A percentile compares a stretch with the other conserved stretches of the same genome.
Evolutionary conservation across 2,888 invertebrate genomes (phyloP).

Genomic region (Philereme vetulata): DNA sequence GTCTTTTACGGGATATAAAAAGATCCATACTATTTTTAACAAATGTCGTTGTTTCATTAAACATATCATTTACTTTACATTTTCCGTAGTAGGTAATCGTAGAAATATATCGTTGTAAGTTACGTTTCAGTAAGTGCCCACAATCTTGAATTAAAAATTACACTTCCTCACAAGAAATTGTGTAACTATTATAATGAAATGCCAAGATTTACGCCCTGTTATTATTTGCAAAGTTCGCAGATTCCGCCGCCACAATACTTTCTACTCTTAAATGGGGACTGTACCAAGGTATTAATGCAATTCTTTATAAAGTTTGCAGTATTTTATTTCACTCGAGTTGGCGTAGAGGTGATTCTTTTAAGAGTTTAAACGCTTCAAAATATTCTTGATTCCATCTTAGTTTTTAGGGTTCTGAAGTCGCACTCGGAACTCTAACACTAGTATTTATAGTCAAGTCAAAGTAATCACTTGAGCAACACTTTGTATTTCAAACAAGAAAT

Average conservation of each 20-base stretch:
- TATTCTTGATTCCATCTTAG: not conserved
- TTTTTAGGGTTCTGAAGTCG: no score
- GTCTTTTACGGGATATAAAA: no score
- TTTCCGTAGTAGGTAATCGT: no score
- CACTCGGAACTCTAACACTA: no score
- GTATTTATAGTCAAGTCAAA: no score
- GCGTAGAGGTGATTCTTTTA: not conserved
- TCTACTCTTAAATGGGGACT: slow-evolving; percentile 31
- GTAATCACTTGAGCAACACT: no score
- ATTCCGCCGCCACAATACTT: slow-evolving; percentile 31
- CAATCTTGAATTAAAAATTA: slow-evolving; percentile 5
- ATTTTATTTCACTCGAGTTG: slow-evolving; percentile 13
- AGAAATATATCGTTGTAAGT: no score
- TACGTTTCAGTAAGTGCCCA: not conserved
- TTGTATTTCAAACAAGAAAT: no score
- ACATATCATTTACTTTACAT: no score
- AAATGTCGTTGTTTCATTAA: no score
- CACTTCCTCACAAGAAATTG: slow-evolving; percentile 23
- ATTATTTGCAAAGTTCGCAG: slow-evolving; percentile 59
- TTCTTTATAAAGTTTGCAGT: slow-evolving; percentile 29
- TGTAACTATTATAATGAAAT: slow-evolving; percentile 46
- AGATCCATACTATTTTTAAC: no score
- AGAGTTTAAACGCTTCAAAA: slow-evolving; percentile 4
- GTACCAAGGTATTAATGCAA: slow-evolving; percentile 31
- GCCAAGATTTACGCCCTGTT: slow-evolving; percentile 55